Conservation (phyloP, 2,888 invertebrate genomes). For the Brachyopa scutellaris region DNA sequence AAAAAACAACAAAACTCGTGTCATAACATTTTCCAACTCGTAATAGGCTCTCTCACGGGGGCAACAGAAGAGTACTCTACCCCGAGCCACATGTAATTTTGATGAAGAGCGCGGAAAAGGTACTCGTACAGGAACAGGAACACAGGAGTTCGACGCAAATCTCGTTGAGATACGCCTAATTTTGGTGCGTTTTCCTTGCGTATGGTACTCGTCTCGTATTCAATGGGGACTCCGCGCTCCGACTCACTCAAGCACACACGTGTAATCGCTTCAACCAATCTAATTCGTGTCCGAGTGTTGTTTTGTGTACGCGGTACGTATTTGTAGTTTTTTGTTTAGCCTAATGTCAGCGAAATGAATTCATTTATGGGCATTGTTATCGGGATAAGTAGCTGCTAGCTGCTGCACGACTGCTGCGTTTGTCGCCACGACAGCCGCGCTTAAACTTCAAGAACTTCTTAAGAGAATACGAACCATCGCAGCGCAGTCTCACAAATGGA, state of each 20-base stretch:
- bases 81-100: constrained; percentile 57
- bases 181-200: constrained; percentile 66
- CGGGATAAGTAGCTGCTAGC: constrained; percentile 70
- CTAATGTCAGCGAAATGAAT: constrained; percentile 72
- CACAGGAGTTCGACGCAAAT: constrained; percentile 31
- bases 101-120: constrained; percentile 70
- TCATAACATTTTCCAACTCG: constrained; percentile 33
- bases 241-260: constrained; percentile 42
- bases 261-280: constrained; percentile 66
- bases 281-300: constrained; percentile 72
- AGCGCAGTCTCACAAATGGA: constrained; percentile 62
- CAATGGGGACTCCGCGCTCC: constrained; percentile 25
- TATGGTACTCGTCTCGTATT: constrained; percentile 41
- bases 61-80: constrained; percentile 13
- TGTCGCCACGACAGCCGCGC: constrained; percentile 10
- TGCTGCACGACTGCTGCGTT: constrained; percentile 47
- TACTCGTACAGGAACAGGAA: no score
- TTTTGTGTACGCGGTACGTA: constrained; percentile 55
- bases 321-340: constrained; percentile 68
- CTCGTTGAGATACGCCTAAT: constrained; percentile 70
- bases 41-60: constrained; percentile 42
- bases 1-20: constrained; percentile 21
- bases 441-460: constrained; percentile 51
- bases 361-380: constrained; percentile 73
- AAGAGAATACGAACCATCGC: constrained; percentile 18